Evolutionary conservation across 2,797 vertebrate species (phyloP).

Genomic region (Halcyon smyrnensis): DNA sequence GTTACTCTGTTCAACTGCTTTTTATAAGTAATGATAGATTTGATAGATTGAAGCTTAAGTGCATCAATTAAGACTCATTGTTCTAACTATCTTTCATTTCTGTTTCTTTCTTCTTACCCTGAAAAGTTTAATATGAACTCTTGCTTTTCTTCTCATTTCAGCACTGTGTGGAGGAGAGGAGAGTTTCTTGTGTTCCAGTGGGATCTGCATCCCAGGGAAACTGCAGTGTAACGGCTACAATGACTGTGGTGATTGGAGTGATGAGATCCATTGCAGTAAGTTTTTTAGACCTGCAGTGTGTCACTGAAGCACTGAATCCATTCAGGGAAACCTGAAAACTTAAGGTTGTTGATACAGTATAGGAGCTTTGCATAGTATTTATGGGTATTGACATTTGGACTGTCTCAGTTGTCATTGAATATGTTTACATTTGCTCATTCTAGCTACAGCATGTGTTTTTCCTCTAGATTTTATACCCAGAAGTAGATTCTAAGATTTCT

Average conservation of each 20-base stretch:
- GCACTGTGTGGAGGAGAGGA: constrained; percentile 86
- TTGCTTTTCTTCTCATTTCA: constrained; percentile 48
- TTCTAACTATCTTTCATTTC: neutral
- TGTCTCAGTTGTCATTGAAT: neutral
- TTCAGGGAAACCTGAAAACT: neutral
- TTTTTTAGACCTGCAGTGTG: neutral
- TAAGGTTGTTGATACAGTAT: neutral
- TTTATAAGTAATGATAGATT: neutral
- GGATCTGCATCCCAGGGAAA: constrained; percentile 87
- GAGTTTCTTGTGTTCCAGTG: constrained; percentile 88
- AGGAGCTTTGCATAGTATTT: neutral
- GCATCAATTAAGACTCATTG: neutral
- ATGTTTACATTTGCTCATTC: neutral
- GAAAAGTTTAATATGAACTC: neutral
- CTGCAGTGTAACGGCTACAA: constrained; percentile 94
- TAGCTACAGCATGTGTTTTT: neutral
- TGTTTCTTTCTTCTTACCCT: neutral
- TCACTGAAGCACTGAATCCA: neutral
- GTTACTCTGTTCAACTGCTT: neutral
- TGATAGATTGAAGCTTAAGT: neutral
- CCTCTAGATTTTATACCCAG: neutral
- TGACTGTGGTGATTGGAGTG: constrained; percentile 96
- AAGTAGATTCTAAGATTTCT: neutral
- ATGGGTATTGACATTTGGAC: neutral
- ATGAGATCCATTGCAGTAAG: constrained; percentile 90